Evolutionary conservation across 2,797 vertebrate genomes (phyloP).

Genomic region (Sciurus carolinensis): DNA sequence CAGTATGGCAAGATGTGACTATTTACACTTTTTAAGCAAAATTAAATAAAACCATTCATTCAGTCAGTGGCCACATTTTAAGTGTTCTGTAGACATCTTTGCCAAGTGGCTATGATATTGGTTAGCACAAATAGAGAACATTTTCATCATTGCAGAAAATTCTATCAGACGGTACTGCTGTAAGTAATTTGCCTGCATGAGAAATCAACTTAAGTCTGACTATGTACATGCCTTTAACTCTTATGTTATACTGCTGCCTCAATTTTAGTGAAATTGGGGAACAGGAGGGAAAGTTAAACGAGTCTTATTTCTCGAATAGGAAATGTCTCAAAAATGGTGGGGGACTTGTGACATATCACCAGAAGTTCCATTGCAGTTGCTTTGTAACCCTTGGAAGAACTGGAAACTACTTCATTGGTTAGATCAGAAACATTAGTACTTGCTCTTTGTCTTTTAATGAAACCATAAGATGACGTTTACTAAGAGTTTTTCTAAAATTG

Average conservation of each 20-base stretch:
- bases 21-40: constrained; percentile 56
- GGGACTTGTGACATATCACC: background rate
- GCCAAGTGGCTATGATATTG: background rate
- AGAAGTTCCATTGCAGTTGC: background rate
- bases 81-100: background rate
- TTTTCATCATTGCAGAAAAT: background rate
- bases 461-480: constrained; percentile 13
- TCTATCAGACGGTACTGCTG: background rate
- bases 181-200: background rate
- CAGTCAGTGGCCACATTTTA: background rate
- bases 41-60: background rate
- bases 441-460: constrained; percentile 6
- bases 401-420: background rate
- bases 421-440: constrained; percentile 1
- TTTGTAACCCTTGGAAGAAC: background rate
- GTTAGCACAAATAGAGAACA: background rate
- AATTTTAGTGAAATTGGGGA: background rate
- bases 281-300: background rate
- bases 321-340: background rate
- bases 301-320: background rate
- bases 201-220: background rate
- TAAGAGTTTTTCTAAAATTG: constrained; percentile 16
- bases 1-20: background rate
- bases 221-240: background rate
- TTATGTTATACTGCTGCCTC: background rate